phyloP scores from a whole-genome alignment of 1,140 invertebrate genomes.

The Diachasmimorpha longicaudata region DNA sequence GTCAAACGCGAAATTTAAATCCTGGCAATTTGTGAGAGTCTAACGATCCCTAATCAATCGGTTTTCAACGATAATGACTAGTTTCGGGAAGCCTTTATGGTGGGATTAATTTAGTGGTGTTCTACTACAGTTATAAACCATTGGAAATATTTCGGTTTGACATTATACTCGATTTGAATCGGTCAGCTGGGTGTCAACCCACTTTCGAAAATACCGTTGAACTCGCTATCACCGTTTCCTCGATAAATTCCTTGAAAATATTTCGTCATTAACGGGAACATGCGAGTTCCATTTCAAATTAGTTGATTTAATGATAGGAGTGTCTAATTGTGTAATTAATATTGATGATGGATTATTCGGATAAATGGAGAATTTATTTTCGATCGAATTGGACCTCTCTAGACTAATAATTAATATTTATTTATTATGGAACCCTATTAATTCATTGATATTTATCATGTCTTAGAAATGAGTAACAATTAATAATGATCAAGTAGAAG shows the following conservation, averaged over 20 bases:
- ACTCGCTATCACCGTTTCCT: not conserved
- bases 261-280: not conserved
- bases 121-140: not conserved
- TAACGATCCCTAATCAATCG: too few relatives aligned
- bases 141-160: not conserved
- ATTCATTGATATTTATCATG: too few relatives aligned
- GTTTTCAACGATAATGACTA: too few relatives aligned
- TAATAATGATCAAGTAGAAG: too few relatives aligned
- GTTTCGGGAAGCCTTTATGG: too few relatives aligned
- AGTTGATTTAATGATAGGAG: not conserved
- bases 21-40: not conserved
- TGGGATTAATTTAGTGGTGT: not conserved
- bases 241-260: not conserved
- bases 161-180: not conserved
- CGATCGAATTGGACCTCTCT: too few relatives aligned
- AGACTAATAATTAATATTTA: too few relatives aligned
- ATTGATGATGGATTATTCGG: too few relatives aligned
- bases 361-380: too few relatives aligned
- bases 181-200: constrained; percentile 12
- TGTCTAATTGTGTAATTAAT: too few relatives aligned
- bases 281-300: not conserved
- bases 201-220: constrained; percentile 33
- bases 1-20: not conserved
- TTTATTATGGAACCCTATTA: too few relatives aligned
- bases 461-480: too few relatives aligned